These are phyloP conservation scores for Catharus minimus DNA, from an alignment of 2,113 vertebrate genomes.

Conservation along the genomic window DNA sequence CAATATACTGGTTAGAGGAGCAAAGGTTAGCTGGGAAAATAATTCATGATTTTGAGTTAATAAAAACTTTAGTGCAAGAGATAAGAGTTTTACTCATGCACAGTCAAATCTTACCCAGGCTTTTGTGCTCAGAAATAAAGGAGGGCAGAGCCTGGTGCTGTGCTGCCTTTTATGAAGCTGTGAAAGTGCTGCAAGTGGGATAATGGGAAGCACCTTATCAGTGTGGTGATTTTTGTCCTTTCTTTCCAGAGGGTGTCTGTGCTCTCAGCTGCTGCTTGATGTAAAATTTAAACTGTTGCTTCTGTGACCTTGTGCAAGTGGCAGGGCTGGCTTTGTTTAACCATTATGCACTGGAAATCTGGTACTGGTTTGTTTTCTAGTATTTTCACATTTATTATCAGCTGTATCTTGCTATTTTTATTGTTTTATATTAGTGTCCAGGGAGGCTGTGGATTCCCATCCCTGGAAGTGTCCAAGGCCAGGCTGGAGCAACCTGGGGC, in stretches of 20 bases:
- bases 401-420: neutral
- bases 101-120: neutral
- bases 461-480: neutral
- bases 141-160: neutral
- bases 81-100: neutral
- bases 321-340: neutral
- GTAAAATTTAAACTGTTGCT: neutral
- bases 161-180: neutral
- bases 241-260: neutral
- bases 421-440: neutral
- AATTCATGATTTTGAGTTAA: neutral
- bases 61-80: neutral
- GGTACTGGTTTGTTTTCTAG: neutral
- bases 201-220: neutral
- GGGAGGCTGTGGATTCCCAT: neutral
- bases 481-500: accelerated
- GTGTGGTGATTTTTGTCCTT: neutral
- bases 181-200: neutral
- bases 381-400: neutral
- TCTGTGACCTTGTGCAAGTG: neutral
- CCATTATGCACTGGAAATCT: neutral
- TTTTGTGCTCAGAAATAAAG: neutral
- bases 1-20: neutral
- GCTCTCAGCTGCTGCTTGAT: neutral
- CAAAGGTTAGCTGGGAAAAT: neutral